Evolutionary conservation across 2,797 vertebrate genomes (phyloP), one percentile per base, ranked within the genome.

Genomic region (Adrianichthys oophorus): DNA sequence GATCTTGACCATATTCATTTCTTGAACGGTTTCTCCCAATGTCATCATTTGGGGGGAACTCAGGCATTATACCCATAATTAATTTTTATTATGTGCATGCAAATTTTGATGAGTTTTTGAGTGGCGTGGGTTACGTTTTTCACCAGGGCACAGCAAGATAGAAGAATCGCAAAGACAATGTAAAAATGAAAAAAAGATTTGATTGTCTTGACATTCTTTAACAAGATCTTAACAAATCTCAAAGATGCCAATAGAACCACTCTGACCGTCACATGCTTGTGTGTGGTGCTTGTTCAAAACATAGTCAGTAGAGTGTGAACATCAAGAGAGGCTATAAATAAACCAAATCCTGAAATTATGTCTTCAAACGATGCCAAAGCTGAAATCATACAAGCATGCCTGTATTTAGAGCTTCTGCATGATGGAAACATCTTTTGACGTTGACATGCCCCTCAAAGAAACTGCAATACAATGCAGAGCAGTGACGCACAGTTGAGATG

Each of bases 371-470:
- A 56, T 67, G 47, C 65, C 18, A 48, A 7, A 64, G 58, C 63
- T 71, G 70, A 43, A 73, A 71, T 75, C 53, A 32, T 0, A 40
- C 66, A 52, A 83, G 87, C 79, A 71, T 86, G 80, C 86, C 85
- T 84, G 85, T 37, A 89, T 86, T 78, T 83, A 47, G 69, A 80
- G 63, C 52, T 67, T 58, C 67, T 59, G 3, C 68, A 70, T 53
- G 64, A 85, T 62, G 68, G 80, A 69, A 82, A 79, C 79, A 79
- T 85, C 82, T 83, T 84, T 72, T 80, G 74, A 83, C 78, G 76
- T 82, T 72, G 79, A 85, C 71, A 56, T 69, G 85, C 83, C 87
- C 89, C 78, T 90, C 87, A 90, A 78, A 81, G 41, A 23, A 78
- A 74, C 52, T 48, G 65, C 45, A 70, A 81, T 72, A 84, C 79